Evolutionary conservation across 2,113 vertebrate genomes (phyloP).

Genomic region (Theristicus caerulescens): DNA sequence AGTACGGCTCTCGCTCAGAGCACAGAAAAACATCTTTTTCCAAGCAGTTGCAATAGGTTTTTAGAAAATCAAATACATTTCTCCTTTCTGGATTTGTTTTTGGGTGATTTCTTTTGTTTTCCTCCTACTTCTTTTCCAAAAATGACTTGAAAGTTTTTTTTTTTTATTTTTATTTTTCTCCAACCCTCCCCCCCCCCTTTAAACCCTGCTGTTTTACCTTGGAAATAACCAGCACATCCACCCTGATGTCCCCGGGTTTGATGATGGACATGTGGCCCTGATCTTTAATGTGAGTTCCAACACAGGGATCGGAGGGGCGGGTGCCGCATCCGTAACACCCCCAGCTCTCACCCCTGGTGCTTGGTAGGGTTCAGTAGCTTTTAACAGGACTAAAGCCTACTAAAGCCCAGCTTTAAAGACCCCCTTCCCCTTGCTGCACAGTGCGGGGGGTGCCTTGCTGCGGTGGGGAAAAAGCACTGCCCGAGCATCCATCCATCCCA

Average conservation of each 20-base stretch:
- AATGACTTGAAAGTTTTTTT: conserved; percentile 43
- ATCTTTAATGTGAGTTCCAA: conserved; percentile 63
- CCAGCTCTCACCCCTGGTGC: conserved; percentile 1
- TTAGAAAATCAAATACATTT: neutral
- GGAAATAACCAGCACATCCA: conserved; percentile 63
- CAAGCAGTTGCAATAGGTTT: neutral
- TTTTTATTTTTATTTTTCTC: neutral
- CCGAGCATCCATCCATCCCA: neutral
- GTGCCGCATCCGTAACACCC: conserved; percentile 8
- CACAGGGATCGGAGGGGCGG: conserved; percentile 30
- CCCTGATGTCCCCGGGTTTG: conserved; percentile 66
- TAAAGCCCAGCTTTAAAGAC: conserved; percentile 44
- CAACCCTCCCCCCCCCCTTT: neutral
- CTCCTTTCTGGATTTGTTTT: conserved; percentile 16
- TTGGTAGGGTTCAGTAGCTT: conserved; percentile 31
- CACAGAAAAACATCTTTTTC: neutral
- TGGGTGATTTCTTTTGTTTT: conserved; percentile 28
- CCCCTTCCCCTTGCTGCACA: neutral
- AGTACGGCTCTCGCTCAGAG: neutral
- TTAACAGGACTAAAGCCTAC: conserved; percentile 57
- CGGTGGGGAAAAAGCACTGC: neutral
- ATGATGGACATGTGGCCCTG: conserved; percentile 67
- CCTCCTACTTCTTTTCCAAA: conserved; percentile 16
- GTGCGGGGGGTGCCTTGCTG: neutral
- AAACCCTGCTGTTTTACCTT: conserved; percentile 31